phyloP scores from a whole-genome alignment of 2,888 invertebrate genomes.

The Carcina quercana region DNA sequence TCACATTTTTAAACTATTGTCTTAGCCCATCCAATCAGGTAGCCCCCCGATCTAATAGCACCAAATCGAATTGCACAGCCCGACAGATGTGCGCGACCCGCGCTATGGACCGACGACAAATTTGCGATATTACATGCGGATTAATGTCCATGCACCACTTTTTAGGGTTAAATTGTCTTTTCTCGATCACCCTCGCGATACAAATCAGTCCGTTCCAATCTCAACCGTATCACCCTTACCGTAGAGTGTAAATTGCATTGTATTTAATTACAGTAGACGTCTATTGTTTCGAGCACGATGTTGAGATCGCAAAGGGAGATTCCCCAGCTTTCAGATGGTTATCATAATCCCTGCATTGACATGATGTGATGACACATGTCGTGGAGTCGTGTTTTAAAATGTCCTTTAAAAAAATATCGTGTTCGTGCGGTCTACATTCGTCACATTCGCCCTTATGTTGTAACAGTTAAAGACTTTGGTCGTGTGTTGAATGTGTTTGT shows the following conservation, averaged over 20 bases:
- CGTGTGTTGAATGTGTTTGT: slow-evolving; percentile 17
- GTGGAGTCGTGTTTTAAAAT: slow-evolving; percentile 64
- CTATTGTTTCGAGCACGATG: slow-evolving; percentile 33
- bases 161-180: slow-evolving; percentile 75
- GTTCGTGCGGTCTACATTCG: slow-evolving; percentile 18
- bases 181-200: slow-evolving; percentile 46
- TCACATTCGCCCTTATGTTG: slow-evolving; percentile 26
- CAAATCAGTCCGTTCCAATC: slow-evolving; percentile 14
- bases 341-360: slow-evolving; percentile 74
- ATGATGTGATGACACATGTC: slow-evolving; percentile 75
- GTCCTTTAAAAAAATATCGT: slow-evolving; percentile 50
- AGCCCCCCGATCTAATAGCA: slow-evolving; percentile 44
- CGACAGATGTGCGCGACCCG: slow-evolving; percentile 55
- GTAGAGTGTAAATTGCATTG: slow-evolving; percentile 24
- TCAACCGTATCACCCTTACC: slow-evolving; percentile 15
- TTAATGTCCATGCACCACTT: slow-evolving; percentile 69
- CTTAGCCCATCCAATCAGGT: slow-evolving; percentile 39
- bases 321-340: slow-evolving; percentile 69
- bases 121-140: slow-evolving; percentile 73
- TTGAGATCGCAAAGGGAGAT: slow-evolving; percentile 69
- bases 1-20: no score
- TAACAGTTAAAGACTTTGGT: no score
- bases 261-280: slow-evolving; percentile 24
- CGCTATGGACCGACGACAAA: slow-evolving; percentile 65
- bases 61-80: slow-evolving; percentile 58